These are phyloP conservation scores for Pachypsylla venusta DNA, from an alignment of 1,140 invertebrate species.

Conservation along the genomic window DNA sequence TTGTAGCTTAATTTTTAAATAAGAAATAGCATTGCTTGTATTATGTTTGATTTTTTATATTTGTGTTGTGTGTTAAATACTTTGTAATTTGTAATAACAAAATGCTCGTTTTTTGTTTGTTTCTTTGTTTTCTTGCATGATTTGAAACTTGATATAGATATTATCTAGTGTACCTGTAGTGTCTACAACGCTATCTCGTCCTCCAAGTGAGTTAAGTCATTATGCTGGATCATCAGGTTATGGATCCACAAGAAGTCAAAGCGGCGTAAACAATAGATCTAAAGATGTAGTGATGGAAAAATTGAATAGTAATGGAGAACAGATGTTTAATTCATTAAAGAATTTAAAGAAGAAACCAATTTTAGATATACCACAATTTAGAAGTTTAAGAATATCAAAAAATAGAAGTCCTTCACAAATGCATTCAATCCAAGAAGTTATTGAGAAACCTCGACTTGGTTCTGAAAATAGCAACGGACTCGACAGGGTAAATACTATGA, in stretches of 20 bases:
- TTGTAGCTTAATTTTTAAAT: too few species aligned
- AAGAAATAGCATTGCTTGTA: background rate
- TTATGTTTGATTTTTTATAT: slow-evolving; percentile 16
- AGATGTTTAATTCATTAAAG: background rate
- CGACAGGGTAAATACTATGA: slow-evolving; percentile 21
- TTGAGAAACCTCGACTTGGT: slow-evolving; percentile 27
- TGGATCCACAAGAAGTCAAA: slow-evolving; percentile 41
- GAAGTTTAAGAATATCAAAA: slow-evolving; percentile 17
- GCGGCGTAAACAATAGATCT: slow-evolving; percentile 31
- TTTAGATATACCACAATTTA: slow-evolving; percentile 22
- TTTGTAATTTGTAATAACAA: slow-evolving; percentile 16
- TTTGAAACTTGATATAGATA: slow-evolving; percentile 1
- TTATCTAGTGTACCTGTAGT: background rate
- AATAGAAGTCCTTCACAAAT: slow-evolving; percentile 31
- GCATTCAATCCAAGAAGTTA: slow-evolving; percentile 33
- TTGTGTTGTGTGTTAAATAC: slow-evolving; percentile 11
- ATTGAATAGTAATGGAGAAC: slow-evolving; percentile 26
- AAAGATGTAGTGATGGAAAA: too few species aligned
- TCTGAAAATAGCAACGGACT: slow-evolving; percentile 24
- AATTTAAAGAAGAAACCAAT: background rate
- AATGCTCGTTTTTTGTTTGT: slow-evolving; percentile 20
- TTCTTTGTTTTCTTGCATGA: slow-evolving; percentile 17
- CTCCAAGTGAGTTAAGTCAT: slow-evolving; percentile 35
- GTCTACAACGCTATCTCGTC: slow-evolving; percentile 22
- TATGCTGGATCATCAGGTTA: slow-evolving; percentile 37